Evolutionary conservation across 2,797 vertebrate genomes (phyloP).

Genomic region (Hypotaenidia okinawae): DNA sequence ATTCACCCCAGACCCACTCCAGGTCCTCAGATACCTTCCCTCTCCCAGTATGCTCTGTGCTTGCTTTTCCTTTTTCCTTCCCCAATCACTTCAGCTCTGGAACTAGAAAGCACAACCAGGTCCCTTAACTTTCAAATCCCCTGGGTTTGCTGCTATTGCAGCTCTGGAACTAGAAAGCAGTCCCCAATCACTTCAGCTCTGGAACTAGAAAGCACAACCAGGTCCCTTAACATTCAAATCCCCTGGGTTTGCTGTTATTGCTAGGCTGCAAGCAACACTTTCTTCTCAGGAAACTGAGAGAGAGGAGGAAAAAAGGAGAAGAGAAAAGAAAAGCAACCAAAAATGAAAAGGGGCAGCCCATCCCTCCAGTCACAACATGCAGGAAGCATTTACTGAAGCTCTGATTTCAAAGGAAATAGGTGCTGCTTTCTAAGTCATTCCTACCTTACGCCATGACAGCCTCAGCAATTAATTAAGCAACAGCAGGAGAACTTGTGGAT

Average conservation of each 20-base stretch:
- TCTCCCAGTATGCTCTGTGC: rapidly evolving
- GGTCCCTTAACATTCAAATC: neutral
- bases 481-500: neutral
- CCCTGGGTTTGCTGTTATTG: neutral
- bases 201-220: neutral
- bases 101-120: neutral
- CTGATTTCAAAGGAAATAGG: constrained; percentile 29
- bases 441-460: neutral
- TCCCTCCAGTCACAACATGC: neutral
- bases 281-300: neutral
- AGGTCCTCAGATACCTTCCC: neutral
- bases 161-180: too few relatives aligned
- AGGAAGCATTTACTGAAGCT: neutral
- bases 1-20: neutral
- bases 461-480: neutral
- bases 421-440: neutral
- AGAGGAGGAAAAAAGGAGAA: rapidly evolving
- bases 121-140: neutral
- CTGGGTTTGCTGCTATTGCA: neutral
- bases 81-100: neutral
- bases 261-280: neutral
- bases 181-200: neutral
- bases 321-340: neutral
- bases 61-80: neutral
- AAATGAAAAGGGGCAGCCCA: neutral